Percentiles rank a stretch among this genome's conserved stretches.
Evolutionary conservation across 2,113 vertebrate genomes (phyloP).

Genomic region (Dermatemys mawii): DNA sequence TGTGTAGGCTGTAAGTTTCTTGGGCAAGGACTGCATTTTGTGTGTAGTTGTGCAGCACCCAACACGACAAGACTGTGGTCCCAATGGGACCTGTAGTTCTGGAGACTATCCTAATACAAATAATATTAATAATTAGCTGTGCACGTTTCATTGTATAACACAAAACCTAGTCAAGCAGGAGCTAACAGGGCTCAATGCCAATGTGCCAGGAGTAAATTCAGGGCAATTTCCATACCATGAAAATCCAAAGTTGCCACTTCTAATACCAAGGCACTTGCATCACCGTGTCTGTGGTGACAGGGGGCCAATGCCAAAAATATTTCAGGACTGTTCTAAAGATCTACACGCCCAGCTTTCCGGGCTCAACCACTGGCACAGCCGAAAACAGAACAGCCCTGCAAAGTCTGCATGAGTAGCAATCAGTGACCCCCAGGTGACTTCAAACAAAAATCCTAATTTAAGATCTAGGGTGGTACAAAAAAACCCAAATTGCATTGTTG

Average conservation of each 20-base stretch:
- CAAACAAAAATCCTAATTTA: fast-evolving
- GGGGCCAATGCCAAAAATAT: neutral
- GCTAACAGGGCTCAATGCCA: neutral
- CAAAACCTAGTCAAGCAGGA: neutral
- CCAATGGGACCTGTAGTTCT: neutral
- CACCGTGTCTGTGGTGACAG: neutral
- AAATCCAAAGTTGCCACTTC: neutral
- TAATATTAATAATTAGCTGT: neutral
- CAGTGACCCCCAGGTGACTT: neutral
- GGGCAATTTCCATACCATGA: fast-evolving
- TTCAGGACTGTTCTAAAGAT: neutral
- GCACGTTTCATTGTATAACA: neutral
- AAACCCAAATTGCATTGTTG: fast-evolving
- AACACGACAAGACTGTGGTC: neutral
- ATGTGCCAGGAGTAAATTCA: neutral
- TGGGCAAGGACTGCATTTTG: neutral
- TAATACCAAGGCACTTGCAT: neutral
- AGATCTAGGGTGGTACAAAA: neutral
- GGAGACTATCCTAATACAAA: neutral
- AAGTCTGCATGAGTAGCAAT: neutral
- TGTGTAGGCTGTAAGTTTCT: neutral
- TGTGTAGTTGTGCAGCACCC: neutral
- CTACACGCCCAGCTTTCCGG: neutral
- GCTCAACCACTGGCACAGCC: neutral
- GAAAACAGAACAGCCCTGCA: neutral